Percentiles rank a stretch among this genome's conserved stretches.
Conservation (phyloP, 2,797 vertebrate genomes). For the Cyprinodon diabolis region DNA sequence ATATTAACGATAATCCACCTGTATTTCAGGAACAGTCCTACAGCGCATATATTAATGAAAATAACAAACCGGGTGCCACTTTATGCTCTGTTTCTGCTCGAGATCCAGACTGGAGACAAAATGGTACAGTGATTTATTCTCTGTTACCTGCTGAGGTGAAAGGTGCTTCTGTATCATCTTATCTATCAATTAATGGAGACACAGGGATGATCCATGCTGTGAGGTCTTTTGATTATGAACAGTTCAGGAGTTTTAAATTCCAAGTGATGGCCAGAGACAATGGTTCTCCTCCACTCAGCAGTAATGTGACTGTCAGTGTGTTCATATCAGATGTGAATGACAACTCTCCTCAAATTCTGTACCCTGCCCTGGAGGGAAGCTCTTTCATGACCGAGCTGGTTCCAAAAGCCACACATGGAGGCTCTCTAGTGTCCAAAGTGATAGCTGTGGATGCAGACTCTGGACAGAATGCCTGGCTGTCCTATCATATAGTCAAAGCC, state of each 20-base stretch:
- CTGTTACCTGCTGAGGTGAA: not conserved
- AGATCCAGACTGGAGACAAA: conserved; percentile 77
- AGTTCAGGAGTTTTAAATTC: conserved; percentile 30
- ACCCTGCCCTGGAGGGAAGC: not conserved
- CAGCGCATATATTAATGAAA: not conserved
- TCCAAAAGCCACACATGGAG: too few relatives aligned
- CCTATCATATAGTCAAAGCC: too few relatives aligned
- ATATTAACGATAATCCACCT: not conserved
- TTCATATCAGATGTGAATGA: conserved; percentile 76
- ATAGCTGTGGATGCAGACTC: too few relatives aligned
- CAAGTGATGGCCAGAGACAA: conserved; percentile 74
- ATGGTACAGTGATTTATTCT: conserved; percentile 6
- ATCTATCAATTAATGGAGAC: conserved; percentile 62
- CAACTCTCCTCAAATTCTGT: conserved; percentile 51
- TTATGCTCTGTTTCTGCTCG: conserved; percentile 56
- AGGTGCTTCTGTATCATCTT: not conserved
- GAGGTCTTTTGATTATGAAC: conserved; percentile 50
- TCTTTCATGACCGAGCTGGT: too few relatives aligned
- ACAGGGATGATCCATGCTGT: conserved; percentile 71
- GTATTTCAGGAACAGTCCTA: not conserved
- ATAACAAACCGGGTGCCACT: not conserved
- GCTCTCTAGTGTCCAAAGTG: too few relatives aligned
- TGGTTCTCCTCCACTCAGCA: conserved; percentile 70
- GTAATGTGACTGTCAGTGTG: conserved; percentile 63
- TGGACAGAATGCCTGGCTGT: too few relatives aligned